A percentile compares a stretch with the other conserved stretches of the same genome.
These are phyloP conservation scores for Conomelus anceps DNA, from an alignment of 2,888 invertebrate genomes.

Conservation along the genomic window DNA sequence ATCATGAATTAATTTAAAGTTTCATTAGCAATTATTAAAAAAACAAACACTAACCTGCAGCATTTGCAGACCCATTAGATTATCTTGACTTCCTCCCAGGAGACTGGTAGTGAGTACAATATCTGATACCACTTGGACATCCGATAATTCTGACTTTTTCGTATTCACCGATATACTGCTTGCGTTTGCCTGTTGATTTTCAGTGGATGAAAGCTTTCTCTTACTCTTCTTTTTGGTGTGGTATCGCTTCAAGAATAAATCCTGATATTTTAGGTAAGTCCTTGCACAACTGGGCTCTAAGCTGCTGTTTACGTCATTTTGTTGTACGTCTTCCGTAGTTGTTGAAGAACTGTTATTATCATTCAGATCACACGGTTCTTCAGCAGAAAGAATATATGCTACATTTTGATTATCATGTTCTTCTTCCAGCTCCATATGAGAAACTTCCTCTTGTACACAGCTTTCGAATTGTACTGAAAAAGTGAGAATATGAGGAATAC, in stretches of 20 bases:
- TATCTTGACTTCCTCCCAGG: conserved; percentile 18
- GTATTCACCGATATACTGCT: background rate
- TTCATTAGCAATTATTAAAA: conserved; percentile 30
- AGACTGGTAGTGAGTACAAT: conserved; percentile 22
- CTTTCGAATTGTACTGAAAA: background rate
- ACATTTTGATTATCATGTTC: background rate
- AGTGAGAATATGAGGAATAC: background rate
- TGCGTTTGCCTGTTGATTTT: background rate
- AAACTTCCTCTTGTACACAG: background rate
- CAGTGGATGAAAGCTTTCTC: background rate
- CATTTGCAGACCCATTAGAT: conserved; percentile 15
- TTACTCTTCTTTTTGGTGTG: background rate
- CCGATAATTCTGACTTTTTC: background rate
- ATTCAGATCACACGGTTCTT: background rate
- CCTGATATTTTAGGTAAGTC: background rate
- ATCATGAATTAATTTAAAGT: no score
- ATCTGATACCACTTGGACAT: conserved; percentile 16
- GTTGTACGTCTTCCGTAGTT: background rate
- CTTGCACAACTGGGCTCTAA: background rate
- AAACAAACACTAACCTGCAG: conserved; percentile 20
- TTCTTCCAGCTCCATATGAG: background rate
- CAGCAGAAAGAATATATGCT: background rate
- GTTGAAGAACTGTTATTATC: background rate
- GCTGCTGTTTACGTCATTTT: background rate
- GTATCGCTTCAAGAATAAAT: background rate